Evolutionary conservation across 1,140 invertebrate species (phyloP).

Genomic region (Acromyrmex charruanus): DNA sequence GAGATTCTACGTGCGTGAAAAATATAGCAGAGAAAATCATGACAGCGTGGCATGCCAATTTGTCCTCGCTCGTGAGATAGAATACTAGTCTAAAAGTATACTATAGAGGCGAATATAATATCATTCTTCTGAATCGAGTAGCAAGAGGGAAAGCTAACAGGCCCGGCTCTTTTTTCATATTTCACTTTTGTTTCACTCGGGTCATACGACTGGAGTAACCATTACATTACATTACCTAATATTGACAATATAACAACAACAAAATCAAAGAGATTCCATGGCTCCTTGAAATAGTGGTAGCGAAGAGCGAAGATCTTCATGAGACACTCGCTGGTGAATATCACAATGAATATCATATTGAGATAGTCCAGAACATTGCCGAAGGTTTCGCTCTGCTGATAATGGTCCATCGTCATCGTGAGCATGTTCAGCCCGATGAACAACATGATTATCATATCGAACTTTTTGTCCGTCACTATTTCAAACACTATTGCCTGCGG

Average conservation of each 20-base stretch:
- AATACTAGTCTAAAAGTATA: constrained; percentile 10
- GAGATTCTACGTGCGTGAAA: constrained; percentile 59
- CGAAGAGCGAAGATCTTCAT: constrained; percentile 98
- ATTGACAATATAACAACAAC: constrained; percentile 99
- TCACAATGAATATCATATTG: constrained; percentile 99
- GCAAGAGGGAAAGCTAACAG: constrained; percentile 81
- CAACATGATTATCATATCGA: constrained; percentile 99
- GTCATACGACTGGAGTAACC: constrained; percentile 84
- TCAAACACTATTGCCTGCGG: constrained; percentile 98
- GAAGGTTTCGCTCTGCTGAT: constrained; percentile 94
- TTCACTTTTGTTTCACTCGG: constrained; percentile 80
- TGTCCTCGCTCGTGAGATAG: constrained; percentile 14
- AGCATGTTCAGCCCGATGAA: constrained; percentile 99
- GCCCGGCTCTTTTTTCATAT: constrained; percentile 54
- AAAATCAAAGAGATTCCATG: constrained; percentile 99
- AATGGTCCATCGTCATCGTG: constrained; percentile 99
- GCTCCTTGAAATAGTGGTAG: constrained; percentile 99
- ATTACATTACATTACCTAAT: constrained; percentile 92
- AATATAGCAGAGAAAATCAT: background rate
- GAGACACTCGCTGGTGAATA: constrained; percentile 99
- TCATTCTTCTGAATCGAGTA: constrained; percentile 22
- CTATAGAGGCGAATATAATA: background rate
- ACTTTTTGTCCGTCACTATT: constrained; percentile 99
- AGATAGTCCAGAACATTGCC: constrained; percentile 95
- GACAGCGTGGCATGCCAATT: constrained; percentile 58